Percentiles rank a stretch among this genome's conserved stretches.
phyloP scores from a whole-genome alignment of 53 echinoderm and acorn worm genomes.

The Echinometra lucunter region DNA sequence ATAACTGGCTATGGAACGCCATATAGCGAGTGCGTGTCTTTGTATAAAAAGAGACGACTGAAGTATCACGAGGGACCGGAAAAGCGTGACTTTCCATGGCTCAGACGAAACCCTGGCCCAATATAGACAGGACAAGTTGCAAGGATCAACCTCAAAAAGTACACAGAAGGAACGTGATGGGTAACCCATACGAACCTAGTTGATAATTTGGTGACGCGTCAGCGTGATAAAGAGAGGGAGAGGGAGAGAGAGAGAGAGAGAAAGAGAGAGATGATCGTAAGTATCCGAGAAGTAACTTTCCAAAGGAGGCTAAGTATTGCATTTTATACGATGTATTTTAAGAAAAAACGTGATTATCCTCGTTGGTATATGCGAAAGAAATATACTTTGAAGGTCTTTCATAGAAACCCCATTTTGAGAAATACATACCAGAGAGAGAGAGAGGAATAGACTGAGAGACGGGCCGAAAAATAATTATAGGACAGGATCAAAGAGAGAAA shows the following conservation, averaged over 20 bases:
- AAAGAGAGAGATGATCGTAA: neutral
- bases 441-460: no score
- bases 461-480: no score
- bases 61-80: conserved; percentile 34
- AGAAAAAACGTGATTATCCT: no score
- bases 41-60: conserved; percentile 22
- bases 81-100: conserved; percentile 36
- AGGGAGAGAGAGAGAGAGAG: neutral
- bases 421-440: no score
- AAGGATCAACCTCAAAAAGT: conserved; percentile 38
- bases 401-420: no score
- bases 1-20: neutral
- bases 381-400: no score
- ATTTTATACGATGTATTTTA: no score
- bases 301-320: no score
- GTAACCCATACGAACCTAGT: neutral
- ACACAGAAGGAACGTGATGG: conserved; percentile 2
- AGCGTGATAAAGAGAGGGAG: neutral
- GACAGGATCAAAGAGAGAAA: no score
- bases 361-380: no score
- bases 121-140: neutral
- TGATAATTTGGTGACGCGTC: neutral
- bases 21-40: conserved; percentile 20
- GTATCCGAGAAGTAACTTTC: no score
- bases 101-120: neutral